Base-by-base conservation (phyloP, 1,140 invertebrate genomes). In the Ruditapes philippinarum region DNA sequence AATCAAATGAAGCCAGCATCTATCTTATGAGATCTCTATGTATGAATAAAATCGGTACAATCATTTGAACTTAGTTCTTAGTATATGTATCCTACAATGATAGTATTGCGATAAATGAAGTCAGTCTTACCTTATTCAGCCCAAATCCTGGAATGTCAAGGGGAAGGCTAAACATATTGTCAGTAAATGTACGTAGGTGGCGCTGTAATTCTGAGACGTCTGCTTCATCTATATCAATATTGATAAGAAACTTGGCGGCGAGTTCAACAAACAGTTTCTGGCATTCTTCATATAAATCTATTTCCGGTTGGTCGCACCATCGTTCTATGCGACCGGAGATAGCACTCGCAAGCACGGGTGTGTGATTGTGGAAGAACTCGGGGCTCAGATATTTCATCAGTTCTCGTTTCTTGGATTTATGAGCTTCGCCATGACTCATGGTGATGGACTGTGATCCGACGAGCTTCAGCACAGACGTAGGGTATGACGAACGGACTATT, bases 161-260 rank as follows among this genome's bases (percentile, higher is more conserved):
- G 1, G 93, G 93, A 36, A 93, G 79, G 38, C 84, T 92, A 81
- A 94, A 93, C 9, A 94, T 86, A 68, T 93, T 93, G 36, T 91
- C 49, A 3, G 38, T 60, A 31, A 91, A 91, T 31, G 88, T 88
- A 19, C 86, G 51, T 28, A 94, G 91, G 14, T 91, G 79, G 7
- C 79, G 49, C n/a, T 91, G 28, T 17, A 94, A 57, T 7, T 88
- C 5, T 11, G 73, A 31, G 22, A 86, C 57, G 22, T 92, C 88
- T 38, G 54, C 62, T n/a, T 85, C 62, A 25, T 17, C 51, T n/a
- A 93, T 45, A 31, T 89, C 60, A 42, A 94, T 90, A 5, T 93
- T 93, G n/a, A 93, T 76, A 28, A 94, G 90, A 49, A 92, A 90
- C 25, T 85, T 85, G 9, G 84, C 86, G 19, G 91, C 89, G 0